These are phyloP conservation scores for Pimephales promelas DNA, from an alignment of 2,113 vertebrate genomes.

Conservation along the genomic window DNA sequence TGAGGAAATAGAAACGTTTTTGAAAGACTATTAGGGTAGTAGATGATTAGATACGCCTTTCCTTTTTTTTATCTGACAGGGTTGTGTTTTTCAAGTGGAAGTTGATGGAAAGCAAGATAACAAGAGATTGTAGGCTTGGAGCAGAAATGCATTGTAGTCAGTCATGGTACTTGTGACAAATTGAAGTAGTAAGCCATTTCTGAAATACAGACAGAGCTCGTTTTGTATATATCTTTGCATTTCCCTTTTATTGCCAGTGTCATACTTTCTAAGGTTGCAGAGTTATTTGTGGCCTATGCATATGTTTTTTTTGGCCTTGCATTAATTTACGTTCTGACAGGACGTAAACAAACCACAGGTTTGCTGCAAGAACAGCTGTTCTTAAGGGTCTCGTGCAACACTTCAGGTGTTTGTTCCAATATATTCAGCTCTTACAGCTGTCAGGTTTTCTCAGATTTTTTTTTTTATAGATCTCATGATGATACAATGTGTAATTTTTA, in stretches of 20 bases:
- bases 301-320: not conserved
- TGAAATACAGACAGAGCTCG: not conserved
- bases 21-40: not conserved
- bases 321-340: constrained; percentile 9
- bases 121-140: constrained; percentile 34
- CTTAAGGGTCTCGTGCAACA: not conserved
- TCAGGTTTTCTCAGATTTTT: not conserved
- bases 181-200: constrained; percentile 25
- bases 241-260: constrained; percentile 27
- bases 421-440: not conserved
- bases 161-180: constrained; percentile 23
- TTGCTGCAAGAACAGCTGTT: not conserved
- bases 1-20: constrained; percentile 7
- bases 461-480: not conserved
- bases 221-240: constrained; percentile 16
- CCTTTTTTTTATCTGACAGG: constrained; percentile 19
- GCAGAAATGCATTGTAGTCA: constrained; percentile 31
- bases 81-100: constrained; percentile 8
- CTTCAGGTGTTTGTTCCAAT: not conserved
- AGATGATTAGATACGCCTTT: constrained; percentile 26
- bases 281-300: constrained; percentile 19
- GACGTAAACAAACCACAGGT: constrained; percentile 7
- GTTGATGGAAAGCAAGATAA: constrained; percentile 24
- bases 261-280: not conserved
- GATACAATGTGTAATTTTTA: not conserved